phyloP scores from a whole-genome alignment of 2,888 invertebrate genomes.

The Drosophila quinaria region DNA sequence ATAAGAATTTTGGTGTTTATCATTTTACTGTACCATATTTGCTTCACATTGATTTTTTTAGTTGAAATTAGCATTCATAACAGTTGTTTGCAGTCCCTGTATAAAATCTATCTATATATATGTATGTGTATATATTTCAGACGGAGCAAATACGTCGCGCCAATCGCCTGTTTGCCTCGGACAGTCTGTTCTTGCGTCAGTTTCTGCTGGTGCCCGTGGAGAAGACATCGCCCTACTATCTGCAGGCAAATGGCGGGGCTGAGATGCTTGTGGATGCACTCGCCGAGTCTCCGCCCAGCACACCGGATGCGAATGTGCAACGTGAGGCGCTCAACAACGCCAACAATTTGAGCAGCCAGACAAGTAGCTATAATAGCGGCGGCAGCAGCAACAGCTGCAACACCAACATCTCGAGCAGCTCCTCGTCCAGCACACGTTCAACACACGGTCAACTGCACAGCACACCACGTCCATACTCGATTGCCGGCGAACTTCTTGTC shows the following conservation, averaged over 20 bases:
- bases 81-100: too few species aligned
- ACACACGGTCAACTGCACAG: conserved; percentile 74
- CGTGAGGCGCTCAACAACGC: conserved; percentile 83
- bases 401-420: conserved; percentile 57
- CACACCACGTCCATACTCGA: conserved; percentile 87
- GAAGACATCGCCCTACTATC: conserved; percentile 88
- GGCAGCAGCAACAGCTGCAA: conserved; percentile 53
- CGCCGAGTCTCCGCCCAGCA: conserved; percentile 71
- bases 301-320: conserved; percentile 76
- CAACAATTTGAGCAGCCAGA: conserved; percentile 56
- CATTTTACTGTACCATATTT: too few species aligned
- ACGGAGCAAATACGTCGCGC: conserved; percentile 97
- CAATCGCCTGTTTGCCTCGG: conserved; percentile 96
- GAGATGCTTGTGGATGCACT: conserved; percentile 59
- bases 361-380: conserved; percentile 38
- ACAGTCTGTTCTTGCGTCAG: conserved; percentile 96
- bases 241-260: conserved; percentile 84
- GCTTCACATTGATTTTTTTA: too few species aligned
- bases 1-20: too few species aligned
- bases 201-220: conserved; percentile 94
- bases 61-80: too few species aligned
- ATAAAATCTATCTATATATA: not conserved
- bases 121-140: conserved; percentile 86
- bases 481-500: conserved; percentile 86
- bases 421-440: conserved; percentile 58